A percentile compares a stretch with the other conserved stretches of the same genome.
These are phyloP conservation scores for Drosophila nannoptera DNA, from an alignment of 1,140 invertebrate genomes.

Conservation along the genomic window DNA sequence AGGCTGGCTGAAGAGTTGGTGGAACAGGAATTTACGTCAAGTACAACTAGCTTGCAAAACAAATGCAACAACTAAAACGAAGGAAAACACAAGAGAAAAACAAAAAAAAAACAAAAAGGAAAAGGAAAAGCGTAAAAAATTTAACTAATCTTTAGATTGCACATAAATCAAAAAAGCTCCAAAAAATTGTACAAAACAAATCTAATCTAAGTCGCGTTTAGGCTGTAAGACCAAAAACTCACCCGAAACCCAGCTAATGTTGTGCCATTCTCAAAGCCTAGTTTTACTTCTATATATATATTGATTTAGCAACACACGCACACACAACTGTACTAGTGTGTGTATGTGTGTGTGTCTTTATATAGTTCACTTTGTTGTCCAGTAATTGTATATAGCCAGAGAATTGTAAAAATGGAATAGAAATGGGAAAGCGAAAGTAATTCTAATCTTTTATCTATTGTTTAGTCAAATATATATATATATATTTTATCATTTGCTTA, in stretches of 20 bases:
- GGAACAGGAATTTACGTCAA: conserved; percentile 74
- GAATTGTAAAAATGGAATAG: conserved; percentile 58
- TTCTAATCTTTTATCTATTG: conserved; percentile 43
- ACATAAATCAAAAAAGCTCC: conserved; percentile 54
- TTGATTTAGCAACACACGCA: conserved; percentile 5
- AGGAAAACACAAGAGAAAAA: conserved; percentile 8
- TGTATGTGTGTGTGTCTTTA: too few relatives aligned
- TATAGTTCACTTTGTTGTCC: conserved; percentile 29
- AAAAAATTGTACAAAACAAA: conserved; percentile 61
- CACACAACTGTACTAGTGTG: too few relatives aligned
- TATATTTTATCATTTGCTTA: conserved; percentile 37
- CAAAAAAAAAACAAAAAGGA: conserved; percentile 10
- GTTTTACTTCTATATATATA: conserved; percentile 27
- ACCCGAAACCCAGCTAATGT: conserved; percentile 47
- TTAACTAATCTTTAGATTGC: conserved; percentile 41
- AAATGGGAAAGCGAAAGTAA: conserved; percentile 18
- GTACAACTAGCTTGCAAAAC: conserved; percentile 58
- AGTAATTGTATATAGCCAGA: conserved; percentile 64
- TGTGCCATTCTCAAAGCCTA: conserved; percentile 62
- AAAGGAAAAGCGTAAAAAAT: conserved; percentile 26
- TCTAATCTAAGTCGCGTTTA: conserved; percentile 20
- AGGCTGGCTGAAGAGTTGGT: conserved; percentile 41
- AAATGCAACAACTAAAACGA: too few relatives aligned
- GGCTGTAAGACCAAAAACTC: conserved; percentile 30
- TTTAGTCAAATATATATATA: conserved; percentile 56